These are phyloP conservation scores for Pterocles gutturalis DNA, from an alignment of 2,113 vertebrate genomes.

Conservation along the genomic window DNA sequence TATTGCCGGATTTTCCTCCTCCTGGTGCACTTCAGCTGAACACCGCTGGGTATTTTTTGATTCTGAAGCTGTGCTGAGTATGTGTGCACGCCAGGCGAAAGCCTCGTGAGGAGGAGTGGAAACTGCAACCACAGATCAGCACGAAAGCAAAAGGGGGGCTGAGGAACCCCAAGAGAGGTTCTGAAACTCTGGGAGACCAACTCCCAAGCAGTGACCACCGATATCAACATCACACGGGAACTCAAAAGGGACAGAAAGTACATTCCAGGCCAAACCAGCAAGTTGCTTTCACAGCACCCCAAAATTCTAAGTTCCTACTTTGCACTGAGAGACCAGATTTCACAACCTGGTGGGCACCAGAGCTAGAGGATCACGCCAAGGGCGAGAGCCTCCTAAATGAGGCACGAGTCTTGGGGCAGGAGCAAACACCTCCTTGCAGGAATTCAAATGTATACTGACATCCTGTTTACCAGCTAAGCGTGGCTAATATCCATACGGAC, in stretches of 20 bases:
- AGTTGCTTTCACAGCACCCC: neutral
- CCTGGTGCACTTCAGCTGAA: neutral
- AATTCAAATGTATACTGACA: neutral
- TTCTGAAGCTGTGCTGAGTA: neutral
- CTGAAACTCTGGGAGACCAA: fast-evolving
- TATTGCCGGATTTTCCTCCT: neutral
- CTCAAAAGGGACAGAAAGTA: neutral
- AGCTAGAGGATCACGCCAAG: neutral
- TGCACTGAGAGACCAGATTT: neutral
- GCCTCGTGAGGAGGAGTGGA: neutral
- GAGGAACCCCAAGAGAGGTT: neutral
- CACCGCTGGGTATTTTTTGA: fast-evolving
- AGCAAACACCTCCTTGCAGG: neutral
- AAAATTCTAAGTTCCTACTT: fast-evolving
- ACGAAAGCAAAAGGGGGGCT: neutral
- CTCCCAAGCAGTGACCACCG: neutral
- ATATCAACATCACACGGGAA: fast-evolving
- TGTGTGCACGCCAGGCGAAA: fast-evolving
- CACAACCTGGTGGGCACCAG: neutral
- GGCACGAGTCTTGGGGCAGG: neutral
- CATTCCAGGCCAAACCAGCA: neutral
- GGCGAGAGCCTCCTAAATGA: fast-evolving
- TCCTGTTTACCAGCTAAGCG: neutral
- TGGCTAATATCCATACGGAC: neutral
- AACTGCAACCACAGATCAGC: neutral